Conservation (phyloP, 2,113 vertebrate genomes). For the Herpetotheres cachinnans region DNA sequence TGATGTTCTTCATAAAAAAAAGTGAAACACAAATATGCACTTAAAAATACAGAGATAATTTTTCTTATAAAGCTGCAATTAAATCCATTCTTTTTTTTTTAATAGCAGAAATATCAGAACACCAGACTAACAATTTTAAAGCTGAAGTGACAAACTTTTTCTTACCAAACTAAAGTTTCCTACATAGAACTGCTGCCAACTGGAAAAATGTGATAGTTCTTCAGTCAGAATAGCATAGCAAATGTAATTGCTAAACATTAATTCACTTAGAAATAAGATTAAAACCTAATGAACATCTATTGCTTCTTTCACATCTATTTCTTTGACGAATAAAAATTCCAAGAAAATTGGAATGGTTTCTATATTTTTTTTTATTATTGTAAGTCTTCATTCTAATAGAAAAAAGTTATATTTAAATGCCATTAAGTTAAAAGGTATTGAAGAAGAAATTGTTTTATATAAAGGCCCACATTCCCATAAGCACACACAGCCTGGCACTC, state of each 20-base stretch:
- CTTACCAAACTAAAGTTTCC: background rate
- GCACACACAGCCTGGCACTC: background rate
- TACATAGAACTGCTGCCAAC: background rate
- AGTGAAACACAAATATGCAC: background rate
- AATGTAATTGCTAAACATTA: background rate
- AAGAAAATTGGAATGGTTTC: background rate
- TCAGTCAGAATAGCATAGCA: background rate
- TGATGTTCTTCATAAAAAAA: background rate
- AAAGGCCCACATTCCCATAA: background rate
- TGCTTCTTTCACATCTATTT: background rate
- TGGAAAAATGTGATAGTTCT: background rate
- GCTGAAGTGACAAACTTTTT: background rate
- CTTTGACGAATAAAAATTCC: background rate
- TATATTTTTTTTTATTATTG: background rate
- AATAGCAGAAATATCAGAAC: background rate
- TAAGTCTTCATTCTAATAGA: background rate
- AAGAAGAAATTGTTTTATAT: background rate
- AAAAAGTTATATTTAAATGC: background rate
- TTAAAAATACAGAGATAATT: background rate
- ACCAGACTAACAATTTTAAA: background rate
- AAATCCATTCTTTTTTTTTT: background rate
- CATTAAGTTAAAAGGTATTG: background rate
- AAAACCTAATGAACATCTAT: background rate
- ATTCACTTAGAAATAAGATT: background rate
- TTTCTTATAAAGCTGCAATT: background rate